Evolutionary conservation across 2,113 vertebrate species (phyloP).

Genomic region (Charina bottae): DNA sequence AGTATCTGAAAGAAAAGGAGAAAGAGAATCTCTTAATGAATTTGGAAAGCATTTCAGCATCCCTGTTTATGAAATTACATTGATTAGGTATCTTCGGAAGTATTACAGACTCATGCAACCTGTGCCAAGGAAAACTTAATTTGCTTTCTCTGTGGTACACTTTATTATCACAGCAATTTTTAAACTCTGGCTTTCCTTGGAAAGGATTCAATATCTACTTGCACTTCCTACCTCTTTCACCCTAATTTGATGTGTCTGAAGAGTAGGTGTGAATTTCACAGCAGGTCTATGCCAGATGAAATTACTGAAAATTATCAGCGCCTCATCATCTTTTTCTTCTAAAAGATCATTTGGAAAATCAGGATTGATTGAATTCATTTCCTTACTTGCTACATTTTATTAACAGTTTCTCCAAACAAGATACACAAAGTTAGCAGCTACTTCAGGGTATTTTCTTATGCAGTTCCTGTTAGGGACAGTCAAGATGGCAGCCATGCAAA

Average conservation of each 20-base stretch:
- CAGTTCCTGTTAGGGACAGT: background rate
- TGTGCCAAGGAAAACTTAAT: background rate
- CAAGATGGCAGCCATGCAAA: background rate
- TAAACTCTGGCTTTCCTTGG: conserved; percentile 28
- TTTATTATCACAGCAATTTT: background rate
- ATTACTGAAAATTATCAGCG: background rate
- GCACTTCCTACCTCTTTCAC: background rate
- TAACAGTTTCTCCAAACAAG: background rate
- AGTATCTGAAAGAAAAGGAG: background rate
- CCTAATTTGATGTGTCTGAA: background rate
- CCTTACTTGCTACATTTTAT: background rate
- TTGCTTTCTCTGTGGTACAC: conserved; percentile 25
- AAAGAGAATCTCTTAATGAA: background rate
- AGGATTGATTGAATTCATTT: background rate
- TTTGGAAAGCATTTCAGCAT: background rate
- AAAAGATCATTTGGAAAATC: background rate
- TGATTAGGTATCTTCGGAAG: background rate
- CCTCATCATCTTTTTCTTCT: background rate
- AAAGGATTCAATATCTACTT: background rate
- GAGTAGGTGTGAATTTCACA: background rate
- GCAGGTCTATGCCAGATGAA: background rate
- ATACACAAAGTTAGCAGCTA: background rate
- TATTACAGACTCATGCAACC: background rate
- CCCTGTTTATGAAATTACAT: background rate
- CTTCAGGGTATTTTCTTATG: background rate